Evolutionary conservation across 92 coral and sea anemone species (phyloP).

Genomic region (Phymanthus crucifer): DNA sequence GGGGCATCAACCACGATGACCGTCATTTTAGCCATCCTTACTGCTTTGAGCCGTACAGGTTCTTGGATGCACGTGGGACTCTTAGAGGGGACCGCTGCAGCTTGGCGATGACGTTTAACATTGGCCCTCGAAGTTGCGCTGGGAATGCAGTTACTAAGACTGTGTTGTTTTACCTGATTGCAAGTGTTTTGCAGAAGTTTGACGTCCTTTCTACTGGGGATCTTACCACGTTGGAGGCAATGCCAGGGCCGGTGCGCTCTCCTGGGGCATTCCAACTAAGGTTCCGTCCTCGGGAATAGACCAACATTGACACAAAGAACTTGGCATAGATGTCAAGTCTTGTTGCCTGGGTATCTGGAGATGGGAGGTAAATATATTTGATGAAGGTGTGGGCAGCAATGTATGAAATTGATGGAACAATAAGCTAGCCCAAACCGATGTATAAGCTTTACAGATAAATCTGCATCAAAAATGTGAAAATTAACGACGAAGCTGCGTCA

Average conservation of each 20-base stretch:
- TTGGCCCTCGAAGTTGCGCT: constrained; percentile 73
- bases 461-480: too few species aligned
- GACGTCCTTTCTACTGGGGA: constrained; percentile 14
- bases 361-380: too few species aligned
- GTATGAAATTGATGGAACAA: too few species aligned
- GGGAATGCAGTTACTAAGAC: constrained; percentile 85
- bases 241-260: constrained; percentile 16
- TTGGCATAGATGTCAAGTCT: too few species aligned
- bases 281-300: constrained; percentile 16
- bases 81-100: constrained; percentile 60
- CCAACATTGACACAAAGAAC: background rate
- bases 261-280: constrained; percentile 18
- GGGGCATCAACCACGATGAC: constrained; percentile 92
- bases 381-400: too few species aligned
- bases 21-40: constrained; percentile 68
- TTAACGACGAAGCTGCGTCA: too few species aligned
- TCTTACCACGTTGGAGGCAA: constrained; percentile 7
- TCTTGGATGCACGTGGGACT: constrained; percentile 67
- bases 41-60: constrained; percentile 81
- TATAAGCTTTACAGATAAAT: too few species aligned
- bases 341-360: too few species aligned
- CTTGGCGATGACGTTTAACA: constrained; percentile 69
- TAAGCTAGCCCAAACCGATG: too few species aligned
- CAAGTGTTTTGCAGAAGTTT: constrained; percentile 68
- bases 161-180: constrained; percentile 77